phyloP scores from a whole-genome alignment of 1,140 invertebrate genomes.

The Mamestra configurata region DNA sequence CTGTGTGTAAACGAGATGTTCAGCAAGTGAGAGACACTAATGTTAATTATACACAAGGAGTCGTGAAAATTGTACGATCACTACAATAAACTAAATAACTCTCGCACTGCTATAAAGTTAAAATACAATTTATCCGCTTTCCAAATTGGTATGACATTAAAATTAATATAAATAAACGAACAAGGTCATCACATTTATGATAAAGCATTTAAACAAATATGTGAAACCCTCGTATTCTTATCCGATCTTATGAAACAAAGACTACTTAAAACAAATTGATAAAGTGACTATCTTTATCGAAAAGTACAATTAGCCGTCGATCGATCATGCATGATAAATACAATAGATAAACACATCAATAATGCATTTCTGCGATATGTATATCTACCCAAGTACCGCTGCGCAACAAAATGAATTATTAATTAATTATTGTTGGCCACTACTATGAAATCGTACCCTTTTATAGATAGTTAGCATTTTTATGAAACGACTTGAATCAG shows the following conservation, averaged over 20 bases:
- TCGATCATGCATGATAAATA: slow-evolving; percentile 43
- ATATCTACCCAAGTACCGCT: background rate
- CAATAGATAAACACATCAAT: background rate
- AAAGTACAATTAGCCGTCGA: slow-evolving; percentile 10
- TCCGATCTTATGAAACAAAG: background rate
- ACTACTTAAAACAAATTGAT: slow-evolving; percentile 15
- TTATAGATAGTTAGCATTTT: background rate
- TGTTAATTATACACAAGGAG: no score
- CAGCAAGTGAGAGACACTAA: background rate
- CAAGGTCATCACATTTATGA: background rate
- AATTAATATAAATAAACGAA: background rate
- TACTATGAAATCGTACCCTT: background rate
- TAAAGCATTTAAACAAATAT: background rate
- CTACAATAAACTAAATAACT: background rate
- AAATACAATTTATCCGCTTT: background rate
- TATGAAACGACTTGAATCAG: background rate
- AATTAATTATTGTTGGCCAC: background rate
- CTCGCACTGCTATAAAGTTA: background rate
- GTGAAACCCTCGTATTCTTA: background rate
- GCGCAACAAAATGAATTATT: background rate
- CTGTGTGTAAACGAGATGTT: background rate
- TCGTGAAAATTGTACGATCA: no score
- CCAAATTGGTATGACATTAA: background rate
- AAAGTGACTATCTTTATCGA: background rate
- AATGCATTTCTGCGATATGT: background rate